These are phyloP conservation scores for Cotesia vestalis DNA, from an alignment of 1,140 invertebrate species.

Conservation along the genomic window DNA sequence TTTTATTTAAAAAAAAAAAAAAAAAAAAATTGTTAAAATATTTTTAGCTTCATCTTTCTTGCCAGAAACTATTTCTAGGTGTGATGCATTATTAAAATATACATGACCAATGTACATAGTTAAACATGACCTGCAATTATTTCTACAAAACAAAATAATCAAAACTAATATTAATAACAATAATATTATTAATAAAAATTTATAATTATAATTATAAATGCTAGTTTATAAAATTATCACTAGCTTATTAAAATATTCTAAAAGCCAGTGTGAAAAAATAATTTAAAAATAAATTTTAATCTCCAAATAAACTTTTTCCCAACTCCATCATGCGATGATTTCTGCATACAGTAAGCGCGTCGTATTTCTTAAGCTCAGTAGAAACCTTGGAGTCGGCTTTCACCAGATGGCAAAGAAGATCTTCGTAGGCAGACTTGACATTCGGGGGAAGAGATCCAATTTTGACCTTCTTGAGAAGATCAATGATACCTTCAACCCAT, in stretches of 20 bases:
- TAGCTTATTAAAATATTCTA: not conserved
- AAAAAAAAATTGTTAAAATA: slow-evolving; percentile 26
- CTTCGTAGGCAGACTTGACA: slow-evolving; percentile 88
- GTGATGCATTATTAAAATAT: slow-evolving; percentile 52
- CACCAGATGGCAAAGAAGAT: slow-evolving; percentile 85
- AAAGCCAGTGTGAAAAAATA: not conserved
- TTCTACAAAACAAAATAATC: slow-evolving; percentile 5
- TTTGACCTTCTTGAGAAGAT: slow-evolving; percentile 81
- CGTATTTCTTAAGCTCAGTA: slow-evolving; percentile 82
- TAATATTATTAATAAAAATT: no score
- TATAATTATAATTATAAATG: slow-evolving; percentile 3
- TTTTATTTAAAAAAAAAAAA: no score
- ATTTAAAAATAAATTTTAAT: slow-evolving; percentile 66
- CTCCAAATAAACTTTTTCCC: slow-evolving; percentile 84
- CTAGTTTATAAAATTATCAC: not conserved
- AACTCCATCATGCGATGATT: slow-evolving; percentile 89
- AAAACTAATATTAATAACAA: not conserved
- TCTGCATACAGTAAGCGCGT: slow-evolving; percentile 82
- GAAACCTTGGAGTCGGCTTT: slow-evolving; percentile 80
- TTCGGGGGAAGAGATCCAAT: slow-evolving; percentile 81
- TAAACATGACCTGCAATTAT: slow-evolving; percentile 1
- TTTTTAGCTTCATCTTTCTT: slow-evolving; percentile 34
- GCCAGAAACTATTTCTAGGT: slow-evolving; percentile 55
- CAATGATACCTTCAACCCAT: slow-evolving; percentile 88
- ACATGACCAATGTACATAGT: slow-evolving; percentile 21